Evolutionary conservation across 2,888 invertebrate species (phyloP).

Genomic region (Ganaspis brasiliensis): DNA sequence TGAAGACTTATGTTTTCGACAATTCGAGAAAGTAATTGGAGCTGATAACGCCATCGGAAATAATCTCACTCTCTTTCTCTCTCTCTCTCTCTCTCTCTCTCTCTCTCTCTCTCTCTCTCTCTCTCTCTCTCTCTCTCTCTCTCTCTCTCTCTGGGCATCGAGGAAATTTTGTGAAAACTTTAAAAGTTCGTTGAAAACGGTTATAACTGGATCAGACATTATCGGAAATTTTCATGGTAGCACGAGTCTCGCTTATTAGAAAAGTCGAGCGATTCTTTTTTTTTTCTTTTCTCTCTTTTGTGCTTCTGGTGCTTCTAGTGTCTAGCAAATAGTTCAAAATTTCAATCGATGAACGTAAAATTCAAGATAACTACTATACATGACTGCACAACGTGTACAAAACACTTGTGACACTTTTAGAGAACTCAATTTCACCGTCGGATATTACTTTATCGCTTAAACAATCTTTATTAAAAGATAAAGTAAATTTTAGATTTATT

Average conservation of each 20-base stretch:
- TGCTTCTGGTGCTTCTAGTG: background rate
- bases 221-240: constrained; percentile 31
- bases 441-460: too few species aligned
- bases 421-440: background rate
- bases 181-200: constrained; percentile 12
- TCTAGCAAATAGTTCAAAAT: background rate
- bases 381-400: background rate
- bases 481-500: too few species aligned
- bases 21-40: constrained; percentile 18
- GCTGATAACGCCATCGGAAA: constrained; percentile 21
- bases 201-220: constrained; percentile 27
- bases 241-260: background rate
- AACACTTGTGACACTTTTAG: background rate
- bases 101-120: too few species aligned
- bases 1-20: background rate
- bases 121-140: too few species aligned
- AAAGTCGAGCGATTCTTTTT: constrained; percentile 11
- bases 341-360: constrained; percentile 6
- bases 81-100: too few species aligned
- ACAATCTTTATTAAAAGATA: background rate
- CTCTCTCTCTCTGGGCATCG: background rate
- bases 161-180: constrained; percentile 11
- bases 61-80: constrained; percentile 14
- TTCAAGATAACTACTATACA: background rate
- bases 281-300: background rate